phyloP scores from a whole-genome alignment of 2,888 invertebrate species.

The Cheilosia urbana region DNA sequence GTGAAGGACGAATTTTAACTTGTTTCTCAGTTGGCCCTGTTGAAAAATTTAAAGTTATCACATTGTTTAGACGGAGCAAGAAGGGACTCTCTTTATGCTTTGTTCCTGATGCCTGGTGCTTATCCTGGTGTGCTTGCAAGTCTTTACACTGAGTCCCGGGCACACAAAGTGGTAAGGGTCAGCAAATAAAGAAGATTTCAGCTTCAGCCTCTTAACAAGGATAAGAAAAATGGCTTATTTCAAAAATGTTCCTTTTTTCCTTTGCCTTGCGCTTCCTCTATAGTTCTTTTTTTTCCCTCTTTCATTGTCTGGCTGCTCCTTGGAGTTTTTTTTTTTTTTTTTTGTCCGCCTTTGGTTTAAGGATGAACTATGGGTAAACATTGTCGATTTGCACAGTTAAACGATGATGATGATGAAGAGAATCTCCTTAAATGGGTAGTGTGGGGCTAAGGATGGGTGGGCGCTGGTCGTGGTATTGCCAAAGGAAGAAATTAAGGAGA shows the following conservation, averaged over 20 bases:
- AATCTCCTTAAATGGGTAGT: slow-evolving; percentile 38
- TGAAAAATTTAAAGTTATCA: slow-evolving; percentile 55
- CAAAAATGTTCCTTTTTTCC: slow-evolving; percentile 47
- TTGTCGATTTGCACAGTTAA: slow-evolving; percentile 74
- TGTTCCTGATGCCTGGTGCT: slow-evolving; percentile 37
- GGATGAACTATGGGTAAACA: slow-evolving; percentile 73
- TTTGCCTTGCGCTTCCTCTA: slow-evolving; percentile 10
- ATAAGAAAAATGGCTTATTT: slow-evolving; percentile 75
- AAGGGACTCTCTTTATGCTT: slow-evolving; percentile 49
- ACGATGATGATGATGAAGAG: slow-evolving; percentile 72
- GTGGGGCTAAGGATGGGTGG: slow-evolving; percentile 10
- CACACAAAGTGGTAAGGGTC: slow-evolving; percentile 60
- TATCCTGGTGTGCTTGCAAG: slow-evolving; percentile 46
- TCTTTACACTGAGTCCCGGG: slow-evolving; percentile 34
- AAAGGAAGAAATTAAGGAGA: slow-evolving; percentile 70
- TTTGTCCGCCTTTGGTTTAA: slow-evolving; percentile 65
- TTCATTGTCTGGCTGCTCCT: slow-evolving; percentile 58
- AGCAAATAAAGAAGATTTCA: slow-evolving; percentile 70
- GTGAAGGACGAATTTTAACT: slow-evolving; percentile 52
- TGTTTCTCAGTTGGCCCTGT: slow-evolving; percentile 22
- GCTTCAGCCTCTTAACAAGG: slow-evolving; percentile 70
- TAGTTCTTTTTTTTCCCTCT: background rate
- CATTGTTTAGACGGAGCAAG: slow-evolving; percentile 49
- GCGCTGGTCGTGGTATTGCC: slow-evolving; percentile 5
- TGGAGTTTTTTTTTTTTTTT: background rate